Evolutionary conservation across 2,888 invertebrate species (phyloP), one percentile per base, ranked within the genome.

Genomic region (Helleia helle): DNA sequence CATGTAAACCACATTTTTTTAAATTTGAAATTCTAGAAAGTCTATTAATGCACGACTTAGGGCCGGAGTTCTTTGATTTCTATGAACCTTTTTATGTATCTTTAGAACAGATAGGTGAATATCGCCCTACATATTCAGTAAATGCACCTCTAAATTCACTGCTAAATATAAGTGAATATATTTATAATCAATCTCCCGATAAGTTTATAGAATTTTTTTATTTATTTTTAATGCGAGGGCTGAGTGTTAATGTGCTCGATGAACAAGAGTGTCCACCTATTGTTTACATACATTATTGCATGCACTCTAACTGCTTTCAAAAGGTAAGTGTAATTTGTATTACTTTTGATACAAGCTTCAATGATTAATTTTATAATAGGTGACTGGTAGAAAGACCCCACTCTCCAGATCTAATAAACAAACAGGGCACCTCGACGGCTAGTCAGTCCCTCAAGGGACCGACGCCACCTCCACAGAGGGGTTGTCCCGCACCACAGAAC

Each of bases 1-100:
- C 81, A 17, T 84, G 76, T 49, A 81, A 76, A 45, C 83, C 84
- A 31, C 72, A 80, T 49, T 71, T 67, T 49, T 84, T 84, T 42
- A 70, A 73, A 39, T 65, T 74, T 51, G 74, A 74, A 49, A 76
- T 80, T 39, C 56, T 85, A 25, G 68, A 71, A 50, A 59, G 66
- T 36, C 54, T 86, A 11, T 52, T 86, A n/a, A 59, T 56, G 40
- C 65, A 73, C 48, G 65, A 77, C 49, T 54, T 86, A 25, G 77
- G 74, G 1, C 71, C 76, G 6, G 71, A 75, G 15, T 83, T 73
- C 50, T 86, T 77, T 59, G 65, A 74, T 53, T 68, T 65, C 41
- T 52, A 52, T 46, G 74, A 76, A 41, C 55, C 55, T 36, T 76
- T 71, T 47, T 53, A 69, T 56, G 58, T 65, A 11, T 58, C 50